These are phyloP conservation scores for Semnornis frantzii DNA, from an alignment of 2,113 vertebrate genomes.

Conservation along the genomic window DNA sequence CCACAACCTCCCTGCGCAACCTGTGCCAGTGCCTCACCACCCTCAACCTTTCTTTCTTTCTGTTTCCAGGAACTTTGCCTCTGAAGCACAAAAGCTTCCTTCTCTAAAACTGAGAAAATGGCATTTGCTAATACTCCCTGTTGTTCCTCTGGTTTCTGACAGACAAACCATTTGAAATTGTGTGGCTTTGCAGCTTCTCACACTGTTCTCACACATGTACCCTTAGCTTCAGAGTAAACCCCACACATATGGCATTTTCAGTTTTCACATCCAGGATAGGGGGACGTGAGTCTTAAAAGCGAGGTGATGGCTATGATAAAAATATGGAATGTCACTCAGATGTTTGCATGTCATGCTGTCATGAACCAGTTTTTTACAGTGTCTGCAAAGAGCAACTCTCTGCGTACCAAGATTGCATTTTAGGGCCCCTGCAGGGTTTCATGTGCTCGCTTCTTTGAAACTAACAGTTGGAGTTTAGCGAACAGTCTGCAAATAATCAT, in stretches of 20 bases:
- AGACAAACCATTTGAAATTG: not conserved
- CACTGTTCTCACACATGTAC: not conserved
- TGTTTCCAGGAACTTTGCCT: constrained; percentile 1
- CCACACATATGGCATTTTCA: not conserved
- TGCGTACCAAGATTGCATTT: constrained; percentile 2
- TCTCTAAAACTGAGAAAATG: not conserved
- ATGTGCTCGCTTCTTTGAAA: constrained; percentile 38
- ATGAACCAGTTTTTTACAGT: not conserved
- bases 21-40: too few species aligned
- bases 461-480: constrained; percentile 39
- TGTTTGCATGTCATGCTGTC: not conserved
- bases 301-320: not conserved
- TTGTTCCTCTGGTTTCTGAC: not conserved
- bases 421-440: constrained; percentile 31
- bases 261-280: not conserved
- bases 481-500: constrained; percentile 39
- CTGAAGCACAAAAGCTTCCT: not conserved
- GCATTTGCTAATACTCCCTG: not conserved
- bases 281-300: not conserved
- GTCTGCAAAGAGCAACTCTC: constrained; percentile 17
- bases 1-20: too few species aligned
- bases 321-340: not conserved
- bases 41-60: not conserved
- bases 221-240: not conserved
- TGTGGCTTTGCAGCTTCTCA: not conserved